Base-by-base conservation (phyloP, 2,113 vertebrate genomes). In the Takifugu flavidus region DNA sequence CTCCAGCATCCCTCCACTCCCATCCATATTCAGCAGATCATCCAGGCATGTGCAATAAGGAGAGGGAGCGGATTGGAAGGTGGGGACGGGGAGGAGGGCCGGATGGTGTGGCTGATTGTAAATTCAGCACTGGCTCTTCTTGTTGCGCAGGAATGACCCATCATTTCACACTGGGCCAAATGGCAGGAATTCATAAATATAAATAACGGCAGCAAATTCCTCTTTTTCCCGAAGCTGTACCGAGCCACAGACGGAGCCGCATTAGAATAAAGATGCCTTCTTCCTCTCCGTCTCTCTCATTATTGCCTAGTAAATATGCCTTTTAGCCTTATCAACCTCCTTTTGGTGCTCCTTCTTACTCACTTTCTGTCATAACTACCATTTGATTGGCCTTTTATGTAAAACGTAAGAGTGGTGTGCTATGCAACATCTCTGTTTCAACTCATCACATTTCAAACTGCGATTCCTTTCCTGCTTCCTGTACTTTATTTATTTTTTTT, bases 141-240 rank as follows among this genome's bases (percentile, higher is more conserved):
- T 89, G 91, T 87, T 90, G 87, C 84, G 89, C 76, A 78, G 89
- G 87, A 93, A 93, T 91, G 78, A 92, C 88, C 90, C 85, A 90
- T 91, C 87, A 90, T 92, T 93, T 91, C 69, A 68, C 88, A 90
- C 86, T 86, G 89, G 79, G 92, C 89, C 87, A 89, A 93, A 88
- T 79, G 76, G 89, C 80, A 87, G 90, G 86, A 94, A 92, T 92
- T 92, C 89, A 92, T 91, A 94, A 87, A 91, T 92, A 93, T 86
- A 90, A 92, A 93, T 89, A 92, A 89, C 87, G 84, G 85, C 75
- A 87, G 74, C 72, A 89, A 86, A 90, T 73, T 82, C 61, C 66
- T 75, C 53, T 87, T 84, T 47, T 89, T 91, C 82, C 85, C 83
- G 90, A 89, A 57, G 82, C 77, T 62, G 79, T 67, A 77, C 76